A percentile compares a stretch with the other conserved stretches of the same genome.
phyloP scores from a whole-genome alignment of 2,888 invertebrate genomes.

The Campoletis raptor region DNA sequence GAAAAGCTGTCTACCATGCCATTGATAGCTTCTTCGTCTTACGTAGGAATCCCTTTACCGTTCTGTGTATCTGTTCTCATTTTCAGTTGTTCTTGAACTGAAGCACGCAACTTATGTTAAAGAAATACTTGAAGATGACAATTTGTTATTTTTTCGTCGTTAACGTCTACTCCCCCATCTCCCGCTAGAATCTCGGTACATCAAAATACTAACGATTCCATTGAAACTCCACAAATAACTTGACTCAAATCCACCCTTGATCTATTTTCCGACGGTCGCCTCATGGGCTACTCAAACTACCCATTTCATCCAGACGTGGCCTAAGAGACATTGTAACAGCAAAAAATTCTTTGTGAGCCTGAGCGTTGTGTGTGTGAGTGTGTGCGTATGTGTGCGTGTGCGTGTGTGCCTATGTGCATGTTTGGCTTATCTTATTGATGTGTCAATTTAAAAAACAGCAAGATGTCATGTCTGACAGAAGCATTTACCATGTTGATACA shows the following conservation, averaged over 20 bases:
- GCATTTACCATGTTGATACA: neutral
- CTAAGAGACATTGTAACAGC: neutral
- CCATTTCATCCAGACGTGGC: neutral
- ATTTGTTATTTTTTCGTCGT: neutral
- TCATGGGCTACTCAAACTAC: neutral
- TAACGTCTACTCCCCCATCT: neutral
- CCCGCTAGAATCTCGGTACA: neutral
- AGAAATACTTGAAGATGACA: neutral
- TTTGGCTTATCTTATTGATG: neutral
- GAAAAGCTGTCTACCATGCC: slow-evolving; percentile 14
- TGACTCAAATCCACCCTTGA: neutral
- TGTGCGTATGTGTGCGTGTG: too few species aligned
- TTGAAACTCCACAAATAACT: neutral
- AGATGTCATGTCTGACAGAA: neutral
- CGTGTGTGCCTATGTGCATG: too few species aligned
- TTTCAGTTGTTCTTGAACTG: neutral
- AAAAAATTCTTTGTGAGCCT: too few species aligned
- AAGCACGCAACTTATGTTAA: neutral
- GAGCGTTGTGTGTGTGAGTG: too few species aligned
- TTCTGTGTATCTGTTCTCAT: neutral
- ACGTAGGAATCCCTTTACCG: neutral
- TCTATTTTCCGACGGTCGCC: neutral
- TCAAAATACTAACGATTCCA: neutral
- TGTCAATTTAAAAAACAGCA: neutral
- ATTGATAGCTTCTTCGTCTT: neutral